phyloP scores from a whole-genome alignment of 2,888 invertebrate genomes.

The Chloroclysta siterata region DNA sequence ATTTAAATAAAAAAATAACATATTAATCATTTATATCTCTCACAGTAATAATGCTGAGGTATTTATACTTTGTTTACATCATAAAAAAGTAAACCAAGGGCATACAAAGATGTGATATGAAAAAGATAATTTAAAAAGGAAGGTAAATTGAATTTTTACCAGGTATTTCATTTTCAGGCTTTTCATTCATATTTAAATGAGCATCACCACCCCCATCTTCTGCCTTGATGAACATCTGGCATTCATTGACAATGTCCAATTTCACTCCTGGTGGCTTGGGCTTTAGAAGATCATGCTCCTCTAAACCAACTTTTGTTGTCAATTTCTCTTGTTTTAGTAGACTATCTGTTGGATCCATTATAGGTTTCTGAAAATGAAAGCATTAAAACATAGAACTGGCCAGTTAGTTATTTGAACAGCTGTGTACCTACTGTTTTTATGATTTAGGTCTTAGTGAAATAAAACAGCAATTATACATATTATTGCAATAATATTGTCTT shows the following conservation, averaged over 20 bases:
- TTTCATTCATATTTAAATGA: constrained; percentile 53
- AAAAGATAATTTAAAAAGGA: no score
- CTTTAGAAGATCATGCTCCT: constrained; percentile 57
- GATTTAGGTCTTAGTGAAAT: no score
- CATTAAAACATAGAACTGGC: neutral
- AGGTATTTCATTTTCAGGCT: constrained; percentile 46
- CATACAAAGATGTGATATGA: no score
- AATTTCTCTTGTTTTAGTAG: constrained; percentile 52
- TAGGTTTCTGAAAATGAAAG: constrained; percentile 25
- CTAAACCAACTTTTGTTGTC: constrained; percentile 43
- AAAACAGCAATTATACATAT: no score
- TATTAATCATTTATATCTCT: no score
- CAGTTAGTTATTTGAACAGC: constrained; percentile 10
- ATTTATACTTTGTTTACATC: no score
- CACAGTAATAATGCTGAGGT: no score
- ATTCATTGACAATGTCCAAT: constrained; percentile 75
- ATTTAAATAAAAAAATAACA: no score
- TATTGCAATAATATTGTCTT: no score
- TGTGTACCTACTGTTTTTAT: neutral
- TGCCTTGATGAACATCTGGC: constrained; percentile 72
- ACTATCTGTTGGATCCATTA: constrained; percentile 68
- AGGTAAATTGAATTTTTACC: constrained; percentile 24
- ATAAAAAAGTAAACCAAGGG: no score
- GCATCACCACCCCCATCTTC: constrained; percentile 79
- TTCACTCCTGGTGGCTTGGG: constrained; percentile 58